Evolutionary conservation across 1,140 invertebrate species (phyloP).

Genomic region (Drosophila truncata): DNA sequence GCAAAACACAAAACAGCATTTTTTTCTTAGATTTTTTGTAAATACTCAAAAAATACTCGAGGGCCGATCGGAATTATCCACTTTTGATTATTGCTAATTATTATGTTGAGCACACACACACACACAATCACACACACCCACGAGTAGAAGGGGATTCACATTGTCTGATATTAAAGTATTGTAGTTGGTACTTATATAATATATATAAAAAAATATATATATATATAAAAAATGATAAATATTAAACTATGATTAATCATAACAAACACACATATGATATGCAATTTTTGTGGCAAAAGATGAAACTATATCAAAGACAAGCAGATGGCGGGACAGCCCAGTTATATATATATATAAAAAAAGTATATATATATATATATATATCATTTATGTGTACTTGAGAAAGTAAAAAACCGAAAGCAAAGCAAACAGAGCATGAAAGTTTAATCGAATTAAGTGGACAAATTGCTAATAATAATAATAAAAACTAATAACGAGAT

Average conservation of each 20-base stretch:
- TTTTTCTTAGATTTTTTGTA: conserved; percentile 81
- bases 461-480: conserved; percentile 77
- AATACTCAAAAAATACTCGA: conserved; percentile 70
- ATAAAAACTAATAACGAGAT: conserved; percentile 72
- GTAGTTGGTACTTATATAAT: conserved; percentile 75
- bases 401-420: conserved; percentile 64
- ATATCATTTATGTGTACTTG: conserved; percentile 75
- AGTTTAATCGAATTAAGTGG: conserved; percentile 80
- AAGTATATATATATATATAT: conserved; percentile 13
- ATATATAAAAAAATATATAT: conserved; percentile 58
- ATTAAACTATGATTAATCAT: conserved; percentile 57
- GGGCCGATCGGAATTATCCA: conserved; percentile 23
- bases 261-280: conserved; percentile 41
- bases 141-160: conserved; percentile 32
- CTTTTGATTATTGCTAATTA: conserved; percentile 63
- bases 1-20: conserved; percentile 41
- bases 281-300: conserved; percentile 64
- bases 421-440: conserved; percentile 55
- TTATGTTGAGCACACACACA: conserved; percentile 54
- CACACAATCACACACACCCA: conserved; percentile 15
- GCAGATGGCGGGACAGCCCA: conserved; percentile 34
- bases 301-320: conserved; percentile 68
- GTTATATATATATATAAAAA: conserved; percentile 39
- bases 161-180: conserved; percentile 82
- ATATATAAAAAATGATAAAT: conserved; percentile 49